Percentiles rank a stretch among this genome's conserved stretches.
Evolutionary conservation across 2,888 invertebrate species (phyloP).

Genomic region (Elysia crispata): DNA sequence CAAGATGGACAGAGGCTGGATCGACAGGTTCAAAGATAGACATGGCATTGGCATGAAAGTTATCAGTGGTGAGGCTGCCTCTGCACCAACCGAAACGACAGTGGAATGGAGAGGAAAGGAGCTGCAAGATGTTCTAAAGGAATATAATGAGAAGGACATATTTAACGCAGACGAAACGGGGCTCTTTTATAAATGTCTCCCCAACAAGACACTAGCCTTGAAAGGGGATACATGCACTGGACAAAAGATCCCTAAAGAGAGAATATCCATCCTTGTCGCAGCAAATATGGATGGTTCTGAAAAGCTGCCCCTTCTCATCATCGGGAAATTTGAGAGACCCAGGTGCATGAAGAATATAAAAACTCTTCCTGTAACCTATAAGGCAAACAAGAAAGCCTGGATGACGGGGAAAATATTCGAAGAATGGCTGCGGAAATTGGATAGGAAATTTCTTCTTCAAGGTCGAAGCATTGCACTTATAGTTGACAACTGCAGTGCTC

Average conservation of each 20-base stretch:
- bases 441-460: constrained; percentile 44
- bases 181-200: too few relatives aligned
- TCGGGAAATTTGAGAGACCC: constrained; percentile 55
- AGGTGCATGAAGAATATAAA: constrained; percentile 56
- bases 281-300: constrained; percentile 55
- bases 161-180: constrained; percentile 26
- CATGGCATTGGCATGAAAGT: too few relatives aligned
- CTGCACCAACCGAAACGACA: too few relatives aligned
- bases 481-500: constrained; percentile 58
- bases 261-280: constrained; percentile 50
- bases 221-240: background rate
- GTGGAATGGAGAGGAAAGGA: too few relatives aligned
- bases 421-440: constrained; percentile 55
- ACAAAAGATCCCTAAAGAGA: constrained; percentile 7
- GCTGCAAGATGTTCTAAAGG: too few relatives aligned
- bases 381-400: constrained; percentile 56
- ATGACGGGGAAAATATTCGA: constrained; percentile 55
- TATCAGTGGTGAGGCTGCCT: too few relatives aligned
- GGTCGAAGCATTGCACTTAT: constrained; percentile 51
- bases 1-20: too few relatives aligned
- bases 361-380: constrained; percentile 51
- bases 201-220: constrained; percentile 15
- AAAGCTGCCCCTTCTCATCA: constrained; percentile 52
- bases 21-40: too few relatives aligned
- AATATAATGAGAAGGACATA: constrained; percentile 18